phyloP scores from a whole-genome alignment of 2,888 invertebrate species.

The Coremacera marginata region DNA sequence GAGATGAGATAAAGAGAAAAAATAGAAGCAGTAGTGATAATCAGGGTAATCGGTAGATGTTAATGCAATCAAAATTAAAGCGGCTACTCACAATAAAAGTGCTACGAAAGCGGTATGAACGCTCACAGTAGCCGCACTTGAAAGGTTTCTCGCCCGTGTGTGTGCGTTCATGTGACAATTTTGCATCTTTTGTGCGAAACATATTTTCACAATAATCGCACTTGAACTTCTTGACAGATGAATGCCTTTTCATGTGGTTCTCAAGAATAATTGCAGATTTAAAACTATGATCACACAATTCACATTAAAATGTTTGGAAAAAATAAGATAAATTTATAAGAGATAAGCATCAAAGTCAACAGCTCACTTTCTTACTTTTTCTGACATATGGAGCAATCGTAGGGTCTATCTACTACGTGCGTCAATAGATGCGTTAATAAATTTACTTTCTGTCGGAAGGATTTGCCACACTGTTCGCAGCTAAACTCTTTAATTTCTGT shows the following conservation, averaged over 20 bases:
- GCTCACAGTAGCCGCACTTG: constrained; percentile 81
- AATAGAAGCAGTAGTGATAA: background rate
- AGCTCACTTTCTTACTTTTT: constrained; percentile 44
- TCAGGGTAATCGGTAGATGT: background rate
- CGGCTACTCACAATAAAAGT: constrained; percentile 73
- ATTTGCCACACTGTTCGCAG: constrained; percentile 71
- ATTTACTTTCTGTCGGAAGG: constrained; percentile 70
- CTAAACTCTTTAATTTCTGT: constrained; percentile 60
- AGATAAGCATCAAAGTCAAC: background rate
- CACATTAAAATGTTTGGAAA: background rate
- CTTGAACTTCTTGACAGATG: constrained; percentile 74
- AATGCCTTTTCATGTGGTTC: constrained; percentile 73
- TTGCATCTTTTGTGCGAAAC: constrained; percentile 78
- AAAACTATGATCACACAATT: constrained; percentile 50
- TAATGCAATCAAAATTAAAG: background rate
- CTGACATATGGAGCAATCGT: constrained; percentile 70
- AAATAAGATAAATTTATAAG: no score
- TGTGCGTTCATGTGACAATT: constrained; percentile 80
- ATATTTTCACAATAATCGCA: constrained; percentile 75
- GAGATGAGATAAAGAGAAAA: background rate
- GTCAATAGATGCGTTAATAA: constrained; percentile 71
- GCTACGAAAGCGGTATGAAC: constrained; percentile 82
- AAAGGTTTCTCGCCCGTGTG: constrained; percentile 86
- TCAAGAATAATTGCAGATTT: constrained; percentile 55
- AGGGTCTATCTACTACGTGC: constrained; percentile 69